These are phyloP conservation scores for Pterobdella sp. DNA, from an alignment of 2,888 invertebrate genomes.

Conservation along the genomic window DNA sequence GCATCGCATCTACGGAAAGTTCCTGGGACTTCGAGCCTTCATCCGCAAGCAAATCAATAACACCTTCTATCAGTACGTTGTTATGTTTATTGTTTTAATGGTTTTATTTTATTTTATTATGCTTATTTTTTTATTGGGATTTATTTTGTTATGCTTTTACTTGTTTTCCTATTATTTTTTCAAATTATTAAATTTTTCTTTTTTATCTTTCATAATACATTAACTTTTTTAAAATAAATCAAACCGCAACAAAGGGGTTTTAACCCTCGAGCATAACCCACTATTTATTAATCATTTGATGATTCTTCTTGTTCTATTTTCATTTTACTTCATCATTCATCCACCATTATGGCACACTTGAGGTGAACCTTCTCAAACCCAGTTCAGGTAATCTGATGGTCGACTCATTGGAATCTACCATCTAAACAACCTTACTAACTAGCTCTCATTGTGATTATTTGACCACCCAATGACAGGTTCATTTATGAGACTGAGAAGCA, in stretches of 20 bases:
- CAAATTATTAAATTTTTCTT: too few species aligned
- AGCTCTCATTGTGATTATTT: neutral
- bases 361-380: too few species aligned
- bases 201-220: too few species aligned
- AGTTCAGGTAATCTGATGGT: neutral
- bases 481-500: constrained; percentile 99
- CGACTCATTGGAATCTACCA: neutral
- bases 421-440: neutral
- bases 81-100: neutral
- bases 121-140: neutral
- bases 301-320: neutral
- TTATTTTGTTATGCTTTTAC: too few species aligned
- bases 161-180: too few species aligned
- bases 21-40: constrained; percentile 49
- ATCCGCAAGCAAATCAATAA: constrained; percentile 89
- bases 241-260: too few species aligned
- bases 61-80: constrained; percentile 72
- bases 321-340: neutral
- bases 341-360: neutral
- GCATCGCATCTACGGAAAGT: constrained; percentile 51
- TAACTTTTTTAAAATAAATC: too few species aligned
- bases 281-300: too few species aligned
- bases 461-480: constrained; percentile 61
- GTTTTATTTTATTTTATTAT: neutral
- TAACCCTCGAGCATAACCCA: neutral